Evolutionary conservation across 2,888 invertebrate genomes (phyloP).

Genomic region (Ormyrus rosae): DNA sequence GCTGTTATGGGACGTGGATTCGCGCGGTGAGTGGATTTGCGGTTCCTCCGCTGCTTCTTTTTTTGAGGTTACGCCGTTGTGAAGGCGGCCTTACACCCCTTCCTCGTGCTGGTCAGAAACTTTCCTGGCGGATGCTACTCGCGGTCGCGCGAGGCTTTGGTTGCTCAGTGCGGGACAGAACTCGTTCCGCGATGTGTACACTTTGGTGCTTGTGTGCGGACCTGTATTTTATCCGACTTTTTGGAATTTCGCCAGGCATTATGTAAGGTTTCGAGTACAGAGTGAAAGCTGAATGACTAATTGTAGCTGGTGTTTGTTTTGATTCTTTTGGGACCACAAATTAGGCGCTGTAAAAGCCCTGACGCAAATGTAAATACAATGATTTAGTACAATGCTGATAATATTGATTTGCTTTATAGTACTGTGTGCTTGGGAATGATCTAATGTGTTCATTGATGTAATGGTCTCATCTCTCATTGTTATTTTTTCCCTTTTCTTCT

Average conservation of each 20-base stretch:
- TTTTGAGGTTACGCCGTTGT: slow-evolving; percentile 7
- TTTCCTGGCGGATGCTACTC: no score
- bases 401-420: no score
- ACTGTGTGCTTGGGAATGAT: no score
- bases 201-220: neutral
- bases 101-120: no score
- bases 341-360: no score
- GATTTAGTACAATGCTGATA: no score
- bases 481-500: no score
- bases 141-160: no score
- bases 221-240: slow-evolving; percentile 4
- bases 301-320: slow-evolving; percentile 22
- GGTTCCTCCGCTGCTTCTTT: neutral
- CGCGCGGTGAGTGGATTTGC: slow-evolving; percentile 11
- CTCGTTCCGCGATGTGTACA: neutral
- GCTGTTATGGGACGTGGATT: slow-evolving; percentile 17
- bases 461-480: no score
- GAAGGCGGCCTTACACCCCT: neutral
- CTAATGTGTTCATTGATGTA: no score
- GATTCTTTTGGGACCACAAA: neutral
- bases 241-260: slow-evolving; percentile 38
- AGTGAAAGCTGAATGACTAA: neutral
- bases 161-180: no score
- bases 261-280: slow-evolving; percentile 27
- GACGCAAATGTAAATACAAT: no score